A percentile compares a stretch with the other conserved stretches of the same genome.
These are phyloP conservation scores for Ondatra zibethicus DNA, from an alignment of 2,113 vertebrate genomes.

Conservation along the genomic window DNA sequence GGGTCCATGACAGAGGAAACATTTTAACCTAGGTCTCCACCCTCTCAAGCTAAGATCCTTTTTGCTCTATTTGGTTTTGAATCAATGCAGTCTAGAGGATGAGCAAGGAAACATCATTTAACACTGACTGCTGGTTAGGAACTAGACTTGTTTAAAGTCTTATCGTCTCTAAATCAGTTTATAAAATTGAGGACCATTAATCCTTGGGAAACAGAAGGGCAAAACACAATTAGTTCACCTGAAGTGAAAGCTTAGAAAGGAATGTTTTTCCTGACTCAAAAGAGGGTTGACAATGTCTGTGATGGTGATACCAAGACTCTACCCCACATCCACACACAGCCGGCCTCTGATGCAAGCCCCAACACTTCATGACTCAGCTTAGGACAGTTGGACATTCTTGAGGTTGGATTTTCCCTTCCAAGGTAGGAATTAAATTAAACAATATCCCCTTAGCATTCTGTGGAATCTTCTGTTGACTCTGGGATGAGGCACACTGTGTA, in stretches of 20 bases:
- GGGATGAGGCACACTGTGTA: neutral
- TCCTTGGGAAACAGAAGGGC: neutral
- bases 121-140: neutral
- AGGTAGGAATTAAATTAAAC: neutral
- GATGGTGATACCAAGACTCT: neutral
- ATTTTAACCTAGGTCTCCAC: neutral
- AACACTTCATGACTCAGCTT: neutral
- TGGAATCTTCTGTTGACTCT: neutral
- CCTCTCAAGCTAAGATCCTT: neutral
- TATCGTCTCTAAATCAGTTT: neutral
- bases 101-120: neutral
- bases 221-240: neutral
- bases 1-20: neutral
- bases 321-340: accelerated
- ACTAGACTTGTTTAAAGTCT: neutral
- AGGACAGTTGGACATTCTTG: neutral
- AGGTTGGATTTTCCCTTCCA: neutral
- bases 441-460: neutral
- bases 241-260: neutral
- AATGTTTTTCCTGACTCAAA: neutral
- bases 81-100: neutral
- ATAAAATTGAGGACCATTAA: neutral
- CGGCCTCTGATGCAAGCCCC: neutral
- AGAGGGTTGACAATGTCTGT: neutral
- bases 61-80: conserved; percentile 4